phyloP scores from a whole-genome alignment of 1,140 invertebrate species.

The Leptinotarsa lineolata region DNA sequence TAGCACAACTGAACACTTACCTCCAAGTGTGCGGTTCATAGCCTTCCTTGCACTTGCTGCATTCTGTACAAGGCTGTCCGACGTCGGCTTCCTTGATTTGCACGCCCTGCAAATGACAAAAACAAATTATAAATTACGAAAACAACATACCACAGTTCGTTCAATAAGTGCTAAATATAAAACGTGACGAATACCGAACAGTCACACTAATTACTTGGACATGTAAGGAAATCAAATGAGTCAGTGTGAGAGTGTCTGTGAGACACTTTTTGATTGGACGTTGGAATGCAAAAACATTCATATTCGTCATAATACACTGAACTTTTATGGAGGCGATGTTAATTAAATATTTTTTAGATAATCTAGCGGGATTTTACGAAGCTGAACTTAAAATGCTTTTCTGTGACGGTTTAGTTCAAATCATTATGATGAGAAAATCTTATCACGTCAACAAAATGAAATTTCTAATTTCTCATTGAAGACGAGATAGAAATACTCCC shows the following conservation, averaged over 20 bases:
- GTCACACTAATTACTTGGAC: constrained; percentile 2
- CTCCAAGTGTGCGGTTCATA: constrained; percentile 44
- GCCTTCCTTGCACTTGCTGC: constrained; percentile 39
- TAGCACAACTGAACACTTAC: constrained; percentile 38
- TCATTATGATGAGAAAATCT: no score
- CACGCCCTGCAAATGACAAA: constrained; percentile 41
- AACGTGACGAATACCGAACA: not conserved
- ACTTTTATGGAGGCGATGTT: not conserved
- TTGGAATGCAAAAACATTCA: not conserved
- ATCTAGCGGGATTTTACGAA: not conserved
- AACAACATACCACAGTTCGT: not conserved
- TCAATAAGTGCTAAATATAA: constrained; percentile 7
- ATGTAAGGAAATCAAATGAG: constrained; percentile 3
- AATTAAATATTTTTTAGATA: not conserved
- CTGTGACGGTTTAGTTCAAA: no score
- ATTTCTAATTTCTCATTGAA: no score
- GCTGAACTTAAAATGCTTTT: no score
- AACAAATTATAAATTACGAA: constrained; percentile 8
- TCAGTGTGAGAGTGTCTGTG: not conserved
- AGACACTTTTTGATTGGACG: not conserved
- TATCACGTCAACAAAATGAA: no score
- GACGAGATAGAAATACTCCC: no score
- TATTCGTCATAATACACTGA: not conserved
- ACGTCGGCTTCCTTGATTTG: constrained; percentile 44
- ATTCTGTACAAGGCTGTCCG: constrained; percentile 45